Evolutionary conservation across 2,797 vertebrate genomes (phyloP).

Genomic region (Sebastes ruberrimus): DNA sequence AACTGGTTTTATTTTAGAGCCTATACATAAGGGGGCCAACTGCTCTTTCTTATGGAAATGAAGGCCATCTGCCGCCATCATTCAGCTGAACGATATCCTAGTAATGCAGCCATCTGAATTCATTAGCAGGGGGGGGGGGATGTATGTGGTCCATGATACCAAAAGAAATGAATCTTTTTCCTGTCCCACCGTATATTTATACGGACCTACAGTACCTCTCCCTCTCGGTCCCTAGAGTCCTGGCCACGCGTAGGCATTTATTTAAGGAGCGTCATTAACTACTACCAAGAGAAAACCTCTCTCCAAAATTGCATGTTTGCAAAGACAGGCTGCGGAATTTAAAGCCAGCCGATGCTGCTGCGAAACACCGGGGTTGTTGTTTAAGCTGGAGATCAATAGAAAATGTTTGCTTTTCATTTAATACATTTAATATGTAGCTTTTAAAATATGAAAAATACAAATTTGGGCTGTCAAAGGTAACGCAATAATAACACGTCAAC

Average conservation of each 20-base stretch:
- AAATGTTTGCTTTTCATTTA: neutral
- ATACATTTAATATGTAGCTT: neutral
- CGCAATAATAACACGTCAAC: no score
- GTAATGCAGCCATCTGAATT: slow-evolving; percentile 84
- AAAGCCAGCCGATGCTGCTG: slow-evolving; percentile 32
- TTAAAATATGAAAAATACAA: neutral
- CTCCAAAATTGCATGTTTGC: slow-evolving; percentile 67
- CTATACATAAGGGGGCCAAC: slow-evolving; percentile 79
- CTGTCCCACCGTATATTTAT: slow-evolving; percentile 75
- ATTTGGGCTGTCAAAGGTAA: no score
- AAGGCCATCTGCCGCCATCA: slow-evolving; percentile 82
- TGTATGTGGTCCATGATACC: slow-evolving; percentile 72
- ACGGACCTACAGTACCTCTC: slow-evolving; percentile 62
- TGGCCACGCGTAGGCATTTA: slow-evolving; percentile 70
- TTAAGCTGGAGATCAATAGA: neutral
- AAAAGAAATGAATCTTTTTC: slow-evolving; percentile 78
- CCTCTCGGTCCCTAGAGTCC: slow-evolving; percentile 64
- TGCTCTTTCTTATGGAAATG: slow-evolving; percentile 84
- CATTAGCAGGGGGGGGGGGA: slow-evolving; percentile 69
- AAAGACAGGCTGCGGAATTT: slow-evolving; percentile 44
- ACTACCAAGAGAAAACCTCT: slow-evolving; percentile 74
- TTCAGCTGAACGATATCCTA: slow-evolving; percentile 78
- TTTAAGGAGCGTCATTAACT: slow-evolving; percentile 79
- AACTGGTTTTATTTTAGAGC: slow-evolving; percentile 79
- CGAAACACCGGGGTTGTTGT: slow-evolving; percentile 4